phyloP scores from a whole-genome alignment of 2,888 invertebrate genomes.

The Cephus pygmeus region DNA sequence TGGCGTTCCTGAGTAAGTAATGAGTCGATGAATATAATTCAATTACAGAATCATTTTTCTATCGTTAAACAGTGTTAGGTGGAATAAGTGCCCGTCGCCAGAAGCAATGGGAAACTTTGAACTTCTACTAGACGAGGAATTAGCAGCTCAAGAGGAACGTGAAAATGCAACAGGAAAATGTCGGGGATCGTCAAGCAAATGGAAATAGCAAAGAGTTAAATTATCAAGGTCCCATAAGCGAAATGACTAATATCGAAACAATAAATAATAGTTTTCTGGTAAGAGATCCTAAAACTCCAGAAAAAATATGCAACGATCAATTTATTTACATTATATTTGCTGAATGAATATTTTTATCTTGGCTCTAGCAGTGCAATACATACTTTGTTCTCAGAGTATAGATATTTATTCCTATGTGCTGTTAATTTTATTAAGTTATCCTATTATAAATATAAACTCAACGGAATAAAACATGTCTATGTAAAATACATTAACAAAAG shows the following conservation, averaged over 20 bases:
- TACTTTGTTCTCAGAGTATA: background rate
- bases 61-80: constrained; percentile 73
- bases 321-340: no score
- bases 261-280: background rate
- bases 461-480: constrained; percentile 6
- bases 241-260: background rate
- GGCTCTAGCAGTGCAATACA: no score
- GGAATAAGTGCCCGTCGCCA: constrained; percentile 83
- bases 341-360: no score
- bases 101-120: constrained; percentile 88
- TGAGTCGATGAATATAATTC: constrained; percentile 10
- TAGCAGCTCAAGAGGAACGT: constrained; percentile 75
- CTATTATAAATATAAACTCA: background rate
- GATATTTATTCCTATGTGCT: background rate
- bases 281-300: no score
- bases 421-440: background rate
- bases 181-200: constrained; percentile 49
- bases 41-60: constrained; percentile 7
- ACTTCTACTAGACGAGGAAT: constrained; percentile 84
- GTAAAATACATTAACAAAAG: constrained; percentile 52
- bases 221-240: background rate
- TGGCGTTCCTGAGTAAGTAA: constrained; percentile 84
- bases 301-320: no score
- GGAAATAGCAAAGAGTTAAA: constrained; percentile 42
- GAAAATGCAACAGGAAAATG: constrained; percentile 58